Percentiles rank a stretch among this genome's conserved stretches.
Evolutionary conservation across 2,888 invertebrate genomes (phyloP).

Genomic region (Drosophila peninsularis): DNA sequence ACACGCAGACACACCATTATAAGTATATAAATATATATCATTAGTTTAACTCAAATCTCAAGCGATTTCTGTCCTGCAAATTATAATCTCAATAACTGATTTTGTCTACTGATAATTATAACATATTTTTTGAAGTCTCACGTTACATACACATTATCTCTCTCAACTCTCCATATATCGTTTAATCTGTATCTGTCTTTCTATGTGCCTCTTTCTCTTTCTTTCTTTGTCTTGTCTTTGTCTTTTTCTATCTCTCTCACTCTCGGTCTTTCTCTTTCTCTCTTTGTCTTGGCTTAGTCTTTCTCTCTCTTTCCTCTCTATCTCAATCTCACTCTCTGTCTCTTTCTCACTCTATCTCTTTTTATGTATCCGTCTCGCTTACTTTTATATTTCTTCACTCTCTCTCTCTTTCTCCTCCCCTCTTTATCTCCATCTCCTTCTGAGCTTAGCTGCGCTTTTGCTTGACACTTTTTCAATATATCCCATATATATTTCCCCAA

Average conservation of each 20-base stretch:
- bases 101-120: not conserved
- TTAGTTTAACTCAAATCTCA: conserved; percentile 19
- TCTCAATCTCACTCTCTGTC: conserved; percentile 14
- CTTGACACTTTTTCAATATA: conserved; percentile 49
- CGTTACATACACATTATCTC: conserved; percentile 6
- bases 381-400: not conserved
- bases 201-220: conserved; percentile 12
- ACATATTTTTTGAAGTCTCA: conserved; percentile 18
- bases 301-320: conserved; percentile 10
- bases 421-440: conserved; percentile 22
- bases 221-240: conserved; percentile 6
- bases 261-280: conserved; percentile 10
- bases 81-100: not conserved
- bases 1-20: conserved; percentile 9
- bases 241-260: not conserved
- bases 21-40: conserved; percentile 3
- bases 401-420: conserved; percentile 10
- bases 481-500: conserved; percentile 29
- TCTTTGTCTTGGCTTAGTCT: conserved; percentile 8
- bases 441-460: conserved; percentile 41
- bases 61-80: conserved; percentile 1
- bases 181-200: conserved; percentile 4
- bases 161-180: not conserved
- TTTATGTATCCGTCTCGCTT: not conserved
- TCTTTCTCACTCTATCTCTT: not conserved